phyloP scores from a whole-genome alignment of 2,888 invertebrate genomes.

The Orthonevra nobilis region DNA sequence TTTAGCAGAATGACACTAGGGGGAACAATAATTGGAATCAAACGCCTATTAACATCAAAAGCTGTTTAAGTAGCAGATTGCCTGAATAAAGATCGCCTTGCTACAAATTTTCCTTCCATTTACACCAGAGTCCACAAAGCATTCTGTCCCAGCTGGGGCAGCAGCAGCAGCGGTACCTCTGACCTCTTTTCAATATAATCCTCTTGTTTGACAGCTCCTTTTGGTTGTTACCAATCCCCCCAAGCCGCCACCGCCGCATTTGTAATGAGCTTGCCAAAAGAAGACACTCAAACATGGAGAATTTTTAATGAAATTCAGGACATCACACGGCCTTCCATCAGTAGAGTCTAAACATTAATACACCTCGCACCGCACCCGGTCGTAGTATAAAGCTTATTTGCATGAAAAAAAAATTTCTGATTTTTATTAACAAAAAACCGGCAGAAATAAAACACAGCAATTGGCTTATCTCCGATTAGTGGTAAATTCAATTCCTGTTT shows the following conservation, averaged over 20 bases:
- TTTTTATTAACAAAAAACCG: constrained; percentile 4
- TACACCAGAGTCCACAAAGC: not conserved
- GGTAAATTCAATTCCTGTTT: constrained; percentile 55
- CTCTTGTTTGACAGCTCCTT: not conserved
- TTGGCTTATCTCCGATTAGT: constrained; percentile 54
- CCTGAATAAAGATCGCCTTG: too few relatives aligned
- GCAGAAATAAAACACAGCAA: not conserved
- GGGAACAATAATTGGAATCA: too few relatives aligned
- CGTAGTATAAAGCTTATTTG: constrained; percentile 15
- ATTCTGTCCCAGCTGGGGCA: not conserved
- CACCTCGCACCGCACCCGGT: too few relatives aligned
- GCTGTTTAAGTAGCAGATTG: too few relatives aligned
- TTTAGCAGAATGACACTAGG: too few relatives aligned
- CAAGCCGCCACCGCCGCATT: too few relatives aligned
- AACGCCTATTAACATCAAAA: too few relatives aligned
- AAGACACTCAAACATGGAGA: not conserved
- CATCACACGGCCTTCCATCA: not conserved
- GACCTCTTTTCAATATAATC: not conserved
- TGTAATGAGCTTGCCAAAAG: not conserved
- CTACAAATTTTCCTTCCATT: not conserved
- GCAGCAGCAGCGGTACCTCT: too few relatives aligned
- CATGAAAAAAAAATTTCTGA: constrained; percentile 34
- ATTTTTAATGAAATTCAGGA: constrained; percentile 14
- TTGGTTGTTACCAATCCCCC: not conserved
- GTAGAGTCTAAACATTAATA: too few relatives aligned